Percentiles rank a stretch among this genome's conserved stretches.
Conservation (phyloP, 2,797 vertebrate genomes). For the Halcyon badia region DNA sequence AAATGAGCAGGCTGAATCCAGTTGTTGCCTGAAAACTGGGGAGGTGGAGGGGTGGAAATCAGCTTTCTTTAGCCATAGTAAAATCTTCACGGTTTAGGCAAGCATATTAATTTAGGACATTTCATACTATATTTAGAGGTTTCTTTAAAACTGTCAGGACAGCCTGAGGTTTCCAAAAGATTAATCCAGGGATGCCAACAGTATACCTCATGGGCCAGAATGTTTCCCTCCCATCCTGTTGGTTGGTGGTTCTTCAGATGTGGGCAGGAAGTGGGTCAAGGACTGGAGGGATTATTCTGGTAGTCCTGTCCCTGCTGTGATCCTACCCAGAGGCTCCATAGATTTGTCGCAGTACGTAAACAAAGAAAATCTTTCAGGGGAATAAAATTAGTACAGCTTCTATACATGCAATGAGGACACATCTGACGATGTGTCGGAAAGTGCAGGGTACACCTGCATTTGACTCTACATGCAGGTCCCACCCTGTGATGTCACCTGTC, state of each 20-base stretch:
- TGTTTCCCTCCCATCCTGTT: not conserved
- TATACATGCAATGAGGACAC: not conserved
- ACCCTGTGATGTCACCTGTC: not conserved
- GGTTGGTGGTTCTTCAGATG: slow-evolving; percentile 40
- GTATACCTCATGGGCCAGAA: not conserved
- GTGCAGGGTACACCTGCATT: not conserved
- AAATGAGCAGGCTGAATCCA: not conserved
- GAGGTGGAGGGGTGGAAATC: fast-evolving
- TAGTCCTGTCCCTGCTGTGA: not conserved
- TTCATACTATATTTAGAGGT: not conserved
- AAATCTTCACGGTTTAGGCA: not conserved
- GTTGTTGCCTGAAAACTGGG: not conserved
- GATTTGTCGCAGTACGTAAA: not conserved
- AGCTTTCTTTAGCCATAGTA: not conserved
- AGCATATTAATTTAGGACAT: not conserved
- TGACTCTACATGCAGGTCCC: not conserved
- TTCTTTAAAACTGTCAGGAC: not conserved
- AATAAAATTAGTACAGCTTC: not conserved
- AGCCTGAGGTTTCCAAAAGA: slow-evolving; percentile 39
- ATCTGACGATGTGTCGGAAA: not conserved
- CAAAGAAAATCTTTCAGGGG: not conserved
- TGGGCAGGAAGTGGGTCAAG: slow-evolving; percentile 7
- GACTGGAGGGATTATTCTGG: not conserved
- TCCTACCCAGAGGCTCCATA: not conserved
- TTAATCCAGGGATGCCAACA: not conserved